Evolutionary conservation across 2,797 vertebrate species (phyloP).

Genomic region (Eulemur coronatus): DNA sequence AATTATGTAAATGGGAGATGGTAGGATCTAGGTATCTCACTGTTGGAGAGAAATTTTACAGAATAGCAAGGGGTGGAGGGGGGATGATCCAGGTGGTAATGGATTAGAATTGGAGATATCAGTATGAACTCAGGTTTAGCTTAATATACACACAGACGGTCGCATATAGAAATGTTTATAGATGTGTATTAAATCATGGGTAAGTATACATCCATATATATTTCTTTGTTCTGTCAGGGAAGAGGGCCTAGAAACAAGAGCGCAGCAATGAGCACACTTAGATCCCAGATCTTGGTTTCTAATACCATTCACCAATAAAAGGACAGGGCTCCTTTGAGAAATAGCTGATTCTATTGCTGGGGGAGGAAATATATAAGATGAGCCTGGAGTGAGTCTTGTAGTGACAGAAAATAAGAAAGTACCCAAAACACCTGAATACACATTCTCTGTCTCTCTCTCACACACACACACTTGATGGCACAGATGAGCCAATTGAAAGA

Average conservation of each 20-base stretch:
- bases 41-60: background rate
- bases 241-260: background rate
- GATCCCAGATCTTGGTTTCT: background rate
- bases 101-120: background rate
- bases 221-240: background rate
- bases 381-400: background rate
- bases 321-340: background rate
- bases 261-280: background rate
- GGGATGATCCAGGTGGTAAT: too few relatives aligned
- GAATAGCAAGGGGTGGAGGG: background rate
- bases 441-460: too few relatives aligned
- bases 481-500: background rate
- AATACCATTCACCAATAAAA: background rate
- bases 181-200: background rate
- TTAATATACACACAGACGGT: background rate
- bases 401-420: background rate
- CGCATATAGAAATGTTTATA: background rate
- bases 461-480: background rate
- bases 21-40: background rate
- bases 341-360: background rate
- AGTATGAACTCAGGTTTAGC: background rate
- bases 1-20: background rate
- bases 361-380: background rate
- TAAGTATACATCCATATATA: background rate
- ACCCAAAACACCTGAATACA: background rate